Percentiles rank a stretch among this genome's conserved stretches.
Evolutionary conservation across 2,888 invertebrate genomes (phyloP).

Genomic region (Agrypnus murinus): DNA sequence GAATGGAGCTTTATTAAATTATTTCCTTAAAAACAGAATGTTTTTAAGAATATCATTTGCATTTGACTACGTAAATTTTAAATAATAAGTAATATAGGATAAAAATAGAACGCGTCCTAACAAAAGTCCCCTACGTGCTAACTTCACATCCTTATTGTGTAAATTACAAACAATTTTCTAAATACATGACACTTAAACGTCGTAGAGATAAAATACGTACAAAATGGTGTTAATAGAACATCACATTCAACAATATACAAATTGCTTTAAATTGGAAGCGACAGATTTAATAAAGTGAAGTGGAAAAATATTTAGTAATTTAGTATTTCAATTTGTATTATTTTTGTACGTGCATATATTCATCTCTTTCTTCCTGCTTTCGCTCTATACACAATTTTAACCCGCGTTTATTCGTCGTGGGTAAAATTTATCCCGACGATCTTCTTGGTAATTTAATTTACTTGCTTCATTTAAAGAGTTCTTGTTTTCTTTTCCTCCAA

Average conservation of each 20-base stretch:
- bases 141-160: slow-evolving; percentile 48
- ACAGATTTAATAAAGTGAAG: slow-evolving; percentile 66
- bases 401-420: slow-evolving; percentile 9
- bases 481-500: slow-evolving; percentile 21
- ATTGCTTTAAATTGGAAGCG: slow-evolving; percentile 68
- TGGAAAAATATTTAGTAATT: slow-evolving; percentile 57
- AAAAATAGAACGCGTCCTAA: slow-evolving; percentile 37
- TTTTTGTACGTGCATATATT: slow-evolving; percentile 44
- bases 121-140: slow-evolving; percentile 41
- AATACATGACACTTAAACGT: slow-evolving; percentile 43
- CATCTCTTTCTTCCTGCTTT: slow-evolving; percentile 46
- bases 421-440: slow-evolving; percentile 12
- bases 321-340: slow-evolving; percentile 51
- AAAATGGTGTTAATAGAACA: slow-evolving; percentile 53
- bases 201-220: slow-evolving; percentile 47
- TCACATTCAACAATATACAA: slow-evolving; percentile 60
- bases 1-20: slow-evolving; percentile 33
- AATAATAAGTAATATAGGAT: slow-evolving; percentile 36
- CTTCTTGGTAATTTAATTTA: slow-evolving; percentile 42
- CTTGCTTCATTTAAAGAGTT: slow-evolving; percentile 20
- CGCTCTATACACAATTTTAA: not conserved
- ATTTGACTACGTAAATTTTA: slow-evolving; percentile 40
- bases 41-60: slow-evolving; percentile 41
- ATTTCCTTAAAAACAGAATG: slow-evolving; percentile 37
- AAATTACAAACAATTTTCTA: slow-evolving; percentile 42